Evolutionary conservation across 2,113 vertebrate genomes (phyloP).

Genomic region (Oenanthe melanoleuca): DNA sequence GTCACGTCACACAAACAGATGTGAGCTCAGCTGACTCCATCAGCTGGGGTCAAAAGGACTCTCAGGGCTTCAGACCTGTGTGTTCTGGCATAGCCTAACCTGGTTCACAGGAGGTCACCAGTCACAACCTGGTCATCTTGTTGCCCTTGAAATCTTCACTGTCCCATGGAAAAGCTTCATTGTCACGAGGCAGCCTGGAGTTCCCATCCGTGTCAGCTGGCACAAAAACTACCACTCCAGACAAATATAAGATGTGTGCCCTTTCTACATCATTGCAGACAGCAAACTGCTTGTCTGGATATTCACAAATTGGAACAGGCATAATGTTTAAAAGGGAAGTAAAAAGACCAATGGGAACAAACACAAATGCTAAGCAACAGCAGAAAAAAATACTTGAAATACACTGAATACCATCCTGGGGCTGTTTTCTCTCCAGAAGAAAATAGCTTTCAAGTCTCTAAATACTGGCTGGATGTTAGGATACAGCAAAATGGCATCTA

Average conservation of each 20-base stretch:
- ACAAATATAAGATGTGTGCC: background rate
- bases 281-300: background rate
- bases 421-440: background rate
- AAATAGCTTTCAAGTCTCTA: background rate
- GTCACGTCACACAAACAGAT: background rate
- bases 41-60: background rate
- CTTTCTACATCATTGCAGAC: background rate
- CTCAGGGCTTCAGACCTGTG: background rate
- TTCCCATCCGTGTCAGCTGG: background rate
- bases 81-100: background rate
- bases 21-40: rapidly evolving
- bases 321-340: background rate
- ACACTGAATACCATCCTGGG: rapidly evolving
- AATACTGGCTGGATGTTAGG: background rate
- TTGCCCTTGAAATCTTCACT: background rate
- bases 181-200: background rate
- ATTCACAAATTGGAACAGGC: background rate
- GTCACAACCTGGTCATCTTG: background rate
- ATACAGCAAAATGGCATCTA: background rate
- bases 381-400: background rate
- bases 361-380: background rate
- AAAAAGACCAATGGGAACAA: background rate
- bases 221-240: background rate
- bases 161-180: background rate
- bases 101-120: background rate